A percentile compares a stretch with the other conserved stretches of the same genome.
Conservation (phyloP, 2,113 vertebrate genomes). For the Bostrychus sinensis region DNA sequence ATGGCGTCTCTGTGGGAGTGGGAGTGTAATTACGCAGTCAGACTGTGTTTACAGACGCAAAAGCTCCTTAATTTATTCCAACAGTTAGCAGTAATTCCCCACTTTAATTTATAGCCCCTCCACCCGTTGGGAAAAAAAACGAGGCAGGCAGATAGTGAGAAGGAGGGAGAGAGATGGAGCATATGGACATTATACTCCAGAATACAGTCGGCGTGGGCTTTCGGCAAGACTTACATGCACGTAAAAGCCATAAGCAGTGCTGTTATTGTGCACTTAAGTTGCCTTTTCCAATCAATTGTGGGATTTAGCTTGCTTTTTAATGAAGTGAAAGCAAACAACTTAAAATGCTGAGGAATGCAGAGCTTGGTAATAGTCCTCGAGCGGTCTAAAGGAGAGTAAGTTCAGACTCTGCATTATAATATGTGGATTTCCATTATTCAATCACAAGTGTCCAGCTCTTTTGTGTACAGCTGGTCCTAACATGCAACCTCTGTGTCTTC, state of each 20-base stretch:
- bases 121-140: slow-evolving; percentile 73
- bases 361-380: neutral
- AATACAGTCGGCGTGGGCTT: slow-evolving; percentile 26
- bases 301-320: slow-evolving; percentile 10
- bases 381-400: neutral
- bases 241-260: slow-evolving; percentile 15
- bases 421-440: neutral
- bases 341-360: slow-evolving; percentile 7
- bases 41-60: slow-evolving; percentile 84
- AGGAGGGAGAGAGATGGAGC: slow-evolving; percentile 32
- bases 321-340: slow-evolving; percentile 15
- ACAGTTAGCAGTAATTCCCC: slow-evolving; percentile 85
- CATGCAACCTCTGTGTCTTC: neutral
- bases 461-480: neutral
- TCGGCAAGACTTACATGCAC: slow-evolving; percentile 19
- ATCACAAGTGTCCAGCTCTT: neutral
- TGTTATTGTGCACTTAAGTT: slow-evolving; percentile 35
- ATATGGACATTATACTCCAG: slow-evolving; percentile 57
- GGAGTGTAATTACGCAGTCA: slow-evolving; percentile 84
- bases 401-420: neutral
- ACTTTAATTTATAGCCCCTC: slow-evolving; percentile 85
- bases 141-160: slow-evolving; percentile 62
- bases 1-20: slow-evolving; percentile 75
- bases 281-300: slow-evolving; percentile 12
- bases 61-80: slow-evolving; percentile 84